phyloP scores from a whole-genome alignment of 2,888 invertebrate species.

The Beris morrisii region DNA sequence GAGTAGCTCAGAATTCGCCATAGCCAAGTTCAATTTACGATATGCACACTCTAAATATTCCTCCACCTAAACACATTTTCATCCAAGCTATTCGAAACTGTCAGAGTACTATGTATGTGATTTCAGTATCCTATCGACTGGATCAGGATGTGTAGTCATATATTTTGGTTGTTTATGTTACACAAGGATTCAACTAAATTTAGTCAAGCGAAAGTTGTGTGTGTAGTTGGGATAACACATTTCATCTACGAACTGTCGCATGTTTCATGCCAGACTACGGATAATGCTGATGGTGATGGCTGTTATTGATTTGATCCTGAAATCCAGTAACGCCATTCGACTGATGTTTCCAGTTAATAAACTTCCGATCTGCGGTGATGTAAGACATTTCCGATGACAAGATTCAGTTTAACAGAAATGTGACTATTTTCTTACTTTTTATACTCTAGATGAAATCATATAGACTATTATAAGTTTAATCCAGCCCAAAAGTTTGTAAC shows the following conservation, averaged over 20 bases:
- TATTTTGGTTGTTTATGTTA: conserved; percentile 4
- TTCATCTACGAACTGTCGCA: conserved; percentile 8
- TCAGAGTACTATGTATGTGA: too few relatives aligned
- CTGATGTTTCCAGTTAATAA: conserved; percentile 35
- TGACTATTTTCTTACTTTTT: conserved; percentile 4
- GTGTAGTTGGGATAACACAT: conserved; percentile 25
- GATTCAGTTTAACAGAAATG: neutral
- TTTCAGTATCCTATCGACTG: neutral
- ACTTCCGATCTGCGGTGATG: conserved; percentile 25
- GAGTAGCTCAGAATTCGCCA: neutral
- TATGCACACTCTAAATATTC: too few relatives aligned
- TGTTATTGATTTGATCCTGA: conserved; percentile 16
- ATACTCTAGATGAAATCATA: too few relatives aligned
- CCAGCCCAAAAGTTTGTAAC: too few relatives aligned
- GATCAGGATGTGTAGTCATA: neutral
- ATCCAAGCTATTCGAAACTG: too few relatives aligned
- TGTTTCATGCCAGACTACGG: neutral
- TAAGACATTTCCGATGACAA: conserved; percentile 16
- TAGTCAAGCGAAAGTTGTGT: conserved; percentile 28
- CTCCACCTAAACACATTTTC: too few relatives aligned
- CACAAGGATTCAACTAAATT: conserved; percentile 15
- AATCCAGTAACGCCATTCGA: conserved; percentile 25
- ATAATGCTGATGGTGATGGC: neutral
- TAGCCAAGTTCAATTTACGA: neutral
- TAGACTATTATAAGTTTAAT: too few relatives aligned